Evolutionary conservation across 2,888 invertebrate species (phyloP).

Genomic region (Folsomia candida): DNA sequence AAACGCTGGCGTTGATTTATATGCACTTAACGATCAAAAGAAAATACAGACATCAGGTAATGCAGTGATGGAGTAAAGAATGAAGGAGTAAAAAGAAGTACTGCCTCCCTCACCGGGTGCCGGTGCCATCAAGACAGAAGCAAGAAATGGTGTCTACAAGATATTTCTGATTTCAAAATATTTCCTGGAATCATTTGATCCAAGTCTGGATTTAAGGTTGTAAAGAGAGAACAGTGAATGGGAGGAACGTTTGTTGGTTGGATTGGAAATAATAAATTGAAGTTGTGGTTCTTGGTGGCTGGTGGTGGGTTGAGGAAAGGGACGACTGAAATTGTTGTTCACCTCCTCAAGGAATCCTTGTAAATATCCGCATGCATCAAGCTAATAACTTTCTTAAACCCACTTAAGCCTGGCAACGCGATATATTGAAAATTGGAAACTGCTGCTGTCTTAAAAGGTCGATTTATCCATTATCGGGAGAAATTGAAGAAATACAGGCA

Average conservation of each 20-base stretch:
- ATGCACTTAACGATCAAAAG: slow-evolving; percentile 6
- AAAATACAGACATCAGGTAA: slow-evolving; percentile 1
- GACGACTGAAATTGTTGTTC: neutral
- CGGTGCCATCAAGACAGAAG: slow-evolving; percentile 17
- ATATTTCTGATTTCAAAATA: slow-evolving; percentile 40
- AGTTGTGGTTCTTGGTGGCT: neutral
- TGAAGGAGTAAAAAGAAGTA: neutral
- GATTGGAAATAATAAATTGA: neutral
- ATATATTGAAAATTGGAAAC: slow-evolving; percentile 3
- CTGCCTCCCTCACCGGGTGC: slow-evolving; percentile 1
- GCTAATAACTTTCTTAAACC: slow-evolving; percentile 8
- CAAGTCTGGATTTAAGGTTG: slow-evolving; percentile 7
- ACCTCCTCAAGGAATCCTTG: neutral
- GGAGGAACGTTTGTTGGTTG: slow-evolving; percentile 7
- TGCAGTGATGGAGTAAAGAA: neutral
- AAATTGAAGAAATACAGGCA: slow-evolving; percentile 12
- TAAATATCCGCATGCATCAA: slow-evolving; percentile 1
- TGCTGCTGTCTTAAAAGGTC: slow-evolving; percentile 8
- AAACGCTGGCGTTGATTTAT: neutral
- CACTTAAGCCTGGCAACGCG: neutral
- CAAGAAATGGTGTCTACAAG: slow-evolving; percentile 12
- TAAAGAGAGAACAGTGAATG: slow-evolving; percentile 11
- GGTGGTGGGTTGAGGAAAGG: neutral
- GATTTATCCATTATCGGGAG: slow-evolving; percentile 17
- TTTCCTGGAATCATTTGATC: slow-evolving; percentile 42